Base-by-base conservation (phyloP, 2,888 invertebrate genomes). In the Odontomyia ornata region DNA sequence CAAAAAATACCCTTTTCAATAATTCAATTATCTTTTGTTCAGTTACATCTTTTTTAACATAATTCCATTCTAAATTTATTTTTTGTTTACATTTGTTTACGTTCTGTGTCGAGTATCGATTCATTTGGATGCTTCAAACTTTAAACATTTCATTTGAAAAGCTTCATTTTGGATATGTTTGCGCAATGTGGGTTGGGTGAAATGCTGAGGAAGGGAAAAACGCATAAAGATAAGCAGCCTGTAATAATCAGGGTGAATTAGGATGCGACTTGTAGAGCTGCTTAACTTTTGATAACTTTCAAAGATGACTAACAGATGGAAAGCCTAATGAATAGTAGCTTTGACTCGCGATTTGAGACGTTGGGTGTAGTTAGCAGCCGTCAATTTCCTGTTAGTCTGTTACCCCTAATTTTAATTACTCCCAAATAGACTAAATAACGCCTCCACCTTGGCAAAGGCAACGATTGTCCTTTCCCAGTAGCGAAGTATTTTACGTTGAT, bases 371-470 rank as follows among this genome's bases (percentile, higher is more conserved):
- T 47, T 47, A 47, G 69, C 69, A 43, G 46, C 71, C 28, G n/a
- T n/a, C 43, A 47, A 47, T 23, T 69, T 25, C 69, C 27, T 69
- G 69, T 77, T 79, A 80, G 80, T 80, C 80, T 79, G 80, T 80
- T 80, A 79, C 79, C 79, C 79, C 78, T 78, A 67, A 36, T 67
- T 69, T 43, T 77, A 77, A 47, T 75, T 73, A 52, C 3, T 69
- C 47, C 69, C 1, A 47, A 15, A 43, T 46, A 69, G 25, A 46
- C 5, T 46, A 25, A 23, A 25, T 43, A 46, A 46, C 69, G 21
- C 7, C 27, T 52, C n/a, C 18, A 52, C 52, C 18, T 52, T 4
- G 18, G 52, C 18, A 52, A 52, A 18, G 5, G 36, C 9, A 52
- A 52, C 52, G 18, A 52, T 4, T 18, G 13, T 15, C 18, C 52